A percentile compares a stretch with the other conserved stretches of the same genome.
Evolutionary conservation across 2,113 vertebrate genomes (phyloP).

Genomic region (Baryphthengus martii): DNA sequence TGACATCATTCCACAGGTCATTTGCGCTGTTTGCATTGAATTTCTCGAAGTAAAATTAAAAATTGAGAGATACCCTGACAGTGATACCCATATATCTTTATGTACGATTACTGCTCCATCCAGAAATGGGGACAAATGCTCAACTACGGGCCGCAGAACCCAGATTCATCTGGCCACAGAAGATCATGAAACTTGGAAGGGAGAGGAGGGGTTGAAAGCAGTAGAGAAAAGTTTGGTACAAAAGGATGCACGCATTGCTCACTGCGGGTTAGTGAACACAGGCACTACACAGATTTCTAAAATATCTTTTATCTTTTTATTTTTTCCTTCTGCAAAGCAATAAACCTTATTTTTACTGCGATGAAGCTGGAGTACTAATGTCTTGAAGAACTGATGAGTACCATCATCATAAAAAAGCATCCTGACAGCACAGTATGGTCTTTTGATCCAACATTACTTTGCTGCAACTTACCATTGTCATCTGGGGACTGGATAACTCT

Average conservation of each 20-base stretch:
- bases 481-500: background rate
- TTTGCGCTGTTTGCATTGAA: background rate
- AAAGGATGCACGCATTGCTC: background rate
- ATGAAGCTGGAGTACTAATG: slow-evolving; percentile 5
- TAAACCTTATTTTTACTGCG: background rate
- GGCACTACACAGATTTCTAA: background rate
- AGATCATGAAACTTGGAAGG: background rate
- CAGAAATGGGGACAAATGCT: background rate
- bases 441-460: background rate
- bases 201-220: background rate
- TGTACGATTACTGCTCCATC: background rate
- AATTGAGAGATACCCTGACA: background rate
- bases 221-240: background rate
- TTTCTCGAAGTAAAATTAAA: background rate
- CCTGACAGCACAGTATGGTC: background rate
- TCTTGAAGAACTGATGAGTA: slow-evolving; percentile 10
- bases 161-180: background rate
- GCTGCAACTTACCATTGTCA: background rate
- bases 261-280: background rate
- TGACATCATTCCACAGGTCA: background rate
- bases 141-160: background rate
- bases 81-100: background rate
- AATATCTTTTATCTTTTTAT: background rate
- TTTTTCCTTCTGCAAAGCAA: background rate
- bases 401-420: background rate